Percentiles rank a stretch among this genome's conserved stretches.
These are phyloP conservation scores for Ferdinandea cuprea DNA, from an alignment of 2,888 invertebrate genomes.

Conservation along the genomic window DNA sequence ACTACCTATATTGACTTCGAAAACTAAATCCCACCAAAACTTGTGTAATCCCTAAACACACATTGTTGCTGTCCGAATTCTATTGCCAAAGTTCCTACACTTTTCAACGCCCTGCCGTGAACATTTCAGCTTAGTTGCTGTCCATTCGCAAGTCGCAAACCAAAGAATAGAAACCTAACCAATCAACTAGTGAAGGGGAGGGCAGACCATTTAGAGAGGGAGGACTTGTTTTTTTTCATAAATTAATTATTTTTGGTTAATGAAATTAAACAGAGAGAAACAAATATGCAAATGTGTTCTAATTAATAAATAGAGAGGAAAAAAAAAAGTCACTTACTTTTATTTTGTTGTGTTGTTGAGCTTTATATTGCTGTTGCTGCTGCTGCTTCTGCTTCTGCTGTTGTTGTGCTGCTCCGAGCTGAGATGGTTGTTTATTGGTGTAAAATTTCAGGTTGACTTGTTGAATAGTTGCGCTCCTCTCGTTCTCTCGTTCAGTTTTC, in stretches of 20 bases:
- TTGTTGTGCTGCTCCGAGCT: constrained; percentile 34
- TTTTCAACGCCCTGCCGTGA: no score
- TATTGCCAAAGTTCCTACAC: no score
- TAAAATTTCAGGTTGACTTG: constrained; percentile 51
- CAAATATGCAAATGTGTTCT: neutral
- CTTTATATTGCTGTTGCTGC: constrained; percentile 46
- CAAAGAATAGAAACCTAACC: neutral
- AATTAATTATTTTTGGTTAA: neutral
- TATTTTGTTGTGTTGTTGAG: constrained; percentile 55
- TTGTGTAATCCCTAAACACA: no score
- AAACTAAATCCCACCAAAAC: no score
- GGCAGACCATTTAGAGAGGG: no score
- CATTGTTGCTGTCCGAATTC: no score
- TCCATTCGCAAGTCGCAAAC: neutral
- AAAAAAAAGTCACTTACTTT: constrained; percentile 47
- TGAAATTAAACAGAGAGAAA: neutral
- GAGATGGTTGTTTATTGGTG: constrained; percentile 47
- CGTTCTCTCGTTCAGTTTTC: constrained; percentile 27
- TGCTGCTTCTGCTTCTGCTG: constrained; percentile 20
- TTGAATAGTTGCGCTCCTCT: constrained; percentile 60
- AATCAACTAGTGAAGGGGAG: neutral
- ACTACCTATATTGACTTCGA: no score
- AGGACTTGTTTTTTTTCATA: neutral
- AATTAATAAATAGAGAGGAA: neutral
- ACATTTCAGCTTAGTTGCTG: no score